Evolutionary conservation across 2,888 invertebrate genomes (phyloP).

Genomic region (Boloria euphrosyne): DNA sequence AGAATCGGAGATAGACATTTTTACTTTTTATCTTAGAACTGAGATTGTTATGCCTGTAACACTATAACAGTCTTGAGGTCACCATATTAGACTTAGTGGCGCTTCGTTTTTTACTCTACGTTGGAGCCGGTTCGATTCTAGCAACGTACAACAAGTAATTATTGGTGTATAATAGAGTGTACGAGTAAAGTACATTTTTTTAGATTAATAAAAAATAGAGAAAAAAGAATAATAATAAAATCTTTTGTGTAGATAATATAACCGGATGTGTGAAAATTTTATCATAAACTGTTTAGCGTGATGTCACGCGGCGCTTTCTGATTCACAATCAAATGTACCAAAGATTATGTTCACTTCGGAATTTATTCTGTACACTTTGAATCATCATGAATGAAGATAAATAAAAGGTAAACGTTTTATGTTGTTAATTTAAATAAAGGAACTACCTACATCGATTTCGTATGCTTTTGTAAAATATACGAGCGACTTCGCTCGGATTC

Average conservation of each 20-base stretch:
- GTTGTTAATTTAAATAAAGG: background rate
- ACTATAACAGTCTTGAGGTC: background rate
- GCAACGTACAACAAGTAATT: too few species aligned
- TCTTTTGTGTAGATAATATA: background rate
- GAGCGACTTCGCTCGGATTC: too few species aligned
- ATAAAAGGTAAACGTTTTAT: background rate
- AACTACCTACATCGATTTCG: too few species aligned
- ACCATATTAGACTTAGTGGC: too few species aligned
- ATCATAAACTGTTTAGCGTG: background rate
- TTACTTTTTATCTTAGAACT: too few species aligned
- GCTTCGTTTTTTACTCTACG: too few species aligned
- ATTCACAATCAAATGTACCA: conserved; percentile 11
- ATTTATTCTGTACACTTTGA: conserved; percentile 11
- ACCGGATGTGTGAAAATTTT: conserved; percentile 3
- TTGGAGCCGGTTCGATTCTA: too few species aligned
- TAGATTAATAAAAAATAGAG: too few species aligned
- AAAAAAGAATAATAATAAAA: background rate
- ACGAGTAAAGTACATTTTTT: too few species aligned
- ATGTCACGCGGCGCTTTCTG: conserved; percentile 20
- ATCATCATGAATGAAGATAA: conserved; percentile 6
- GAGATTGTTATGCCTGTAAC: background rate
- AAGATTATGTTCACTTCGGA: conserved; percentile 8
- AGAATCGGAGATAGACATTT: too few species aligned
- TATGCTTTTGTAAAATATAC: too few species aligned
- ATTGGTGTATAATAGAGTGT: too few species aligned